phyloP scores from a whole-genome alignment of 2,113 vertebrate genomes.

The Osmerus mordax region DNA sequence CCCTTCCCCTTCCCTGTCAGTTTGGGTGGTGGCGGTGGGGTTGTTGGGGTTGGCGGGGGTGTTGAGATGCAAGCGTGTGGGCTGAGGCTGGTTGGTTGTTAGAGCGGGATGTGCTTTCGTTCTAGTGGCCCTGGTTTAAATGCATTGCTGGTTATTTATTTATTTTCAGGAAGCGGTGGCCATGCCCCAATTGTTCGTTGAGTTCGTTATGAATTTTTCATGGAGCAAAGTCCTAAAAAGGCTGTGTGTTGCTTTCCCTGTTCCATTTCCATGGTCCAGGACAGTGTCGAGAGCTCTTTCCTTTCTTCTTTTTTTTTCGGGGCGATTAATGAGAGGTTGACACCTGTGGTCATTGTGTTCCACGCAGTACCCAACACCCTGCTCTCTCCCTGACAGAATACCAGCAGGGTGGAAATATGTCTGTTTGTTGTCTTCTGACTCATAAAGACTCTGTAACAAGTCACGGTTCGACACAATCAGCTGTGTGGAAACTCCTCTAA shows the following conservation, averaged over 20 bases:
- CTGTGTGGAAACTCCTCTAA: not conserved
- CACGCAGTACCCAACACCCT: too few relatives aligned
- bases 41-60: not conserved
- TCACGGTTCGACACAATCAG: not conserved
- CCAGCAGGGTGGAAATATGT: not conserved
- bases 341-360: not conserved
- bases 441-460: not conserved
- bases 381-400: too few relatives aligned
- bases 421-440: not conserved
- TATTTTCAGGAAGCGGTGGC: slow-evolving; percentile 49
- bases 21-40: slow-evolving; percentile 7
- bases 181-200: slow-evolving; percentile 63
- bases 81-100: too few relatives aligned
- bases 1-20: slow-evolving; percentile 9
- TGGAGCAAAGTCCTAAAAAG: slow-evolving; percentile 50
- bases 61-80: not conserved
- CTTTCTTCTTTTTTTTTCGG: slow-evolving; percentile 8
- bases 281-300: not conserved
- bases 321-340: not conserved
- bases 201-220: slow-evolving; percentile 63
- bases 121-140: slow-evolving; percentile 18
- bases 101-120: slow-evolving; percentile 1
- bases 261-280: slow-evolving; percentile 21
- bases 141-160: slow-evolving; percentile 50
- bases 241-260: slow-evolving; percentile 16